These are phyloP conservation scores for Hemibagrus guttatus DNA, from an alignment of 2,797 vertebrate species.

Conservation along the genomic window DNA sequence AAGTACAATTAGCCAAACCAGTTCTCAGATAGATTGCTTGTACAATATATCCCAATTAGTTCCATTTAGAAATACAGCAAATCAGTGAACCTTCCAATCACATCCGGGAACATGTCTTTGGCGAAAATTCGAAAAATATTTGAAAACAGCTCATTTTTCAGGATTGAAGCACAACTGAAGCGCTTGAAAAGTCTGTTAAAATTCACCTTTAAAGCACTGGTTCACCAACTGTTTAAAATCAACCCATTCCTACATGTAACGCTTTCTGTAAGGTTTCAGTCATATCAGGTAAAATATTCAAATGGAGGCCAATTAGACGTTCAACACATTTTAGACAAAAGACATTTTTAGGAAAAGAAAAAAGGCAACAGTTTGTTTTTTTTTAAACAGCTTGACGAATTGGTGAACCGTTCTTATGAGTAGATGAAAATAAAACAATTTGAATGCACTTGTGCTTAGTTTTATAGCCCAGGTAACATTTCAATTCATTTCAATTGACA, in stretches of 20 bases:
- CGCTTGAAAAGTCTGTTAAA: not conserved
- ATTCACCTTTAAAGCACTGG: conserved; percentile 29
- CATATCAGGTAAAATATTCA: not conserved
- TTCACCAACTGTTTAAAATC: conserved; percentile 24
- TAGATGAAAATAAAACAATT: conserved; percentile 58
- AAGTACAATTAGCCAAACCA: conserved; percentile 58
- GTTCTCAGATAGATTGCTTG: conserved; percentile 63
- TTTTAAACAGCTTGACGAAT: not conserved
- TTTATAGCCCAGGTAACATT: conserved; percentile 64
- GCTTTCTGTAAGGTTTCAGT: conserved; percentile 14
- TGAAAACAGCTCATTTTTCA: conserved; percentile 66
- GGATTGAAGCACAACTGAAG: conserved; percentile 43
- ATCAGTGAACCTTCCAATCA: conserved; percentile 60
- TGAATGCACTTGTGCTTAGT: conserved; percentile 73
- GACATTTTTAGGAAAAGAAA: not conserved
- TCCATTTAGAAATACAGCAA: conserved; percentile 68
- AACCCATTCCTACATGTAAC: conserved; percentile 7
- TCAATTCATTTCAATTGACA: conserved; percentile 15
- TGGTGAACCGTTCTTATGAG: conserved; percentile 27
- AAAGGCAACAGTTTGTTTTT: not conserved
- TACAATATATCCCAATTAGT: conserved; percentile 70
- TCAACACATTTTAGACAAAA: not conserved
- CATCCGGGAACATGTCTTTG: conserved; percentile 73
- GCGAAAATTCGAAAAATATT: conserved; percentile 68
- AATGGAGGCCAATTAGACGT: not conserved